Evolutionary conservation across 2,888 invertebrate genomes (phyloP), one percentile per base, ranked within the genome.

Genomic region (Dorcus hopei): DNA sequence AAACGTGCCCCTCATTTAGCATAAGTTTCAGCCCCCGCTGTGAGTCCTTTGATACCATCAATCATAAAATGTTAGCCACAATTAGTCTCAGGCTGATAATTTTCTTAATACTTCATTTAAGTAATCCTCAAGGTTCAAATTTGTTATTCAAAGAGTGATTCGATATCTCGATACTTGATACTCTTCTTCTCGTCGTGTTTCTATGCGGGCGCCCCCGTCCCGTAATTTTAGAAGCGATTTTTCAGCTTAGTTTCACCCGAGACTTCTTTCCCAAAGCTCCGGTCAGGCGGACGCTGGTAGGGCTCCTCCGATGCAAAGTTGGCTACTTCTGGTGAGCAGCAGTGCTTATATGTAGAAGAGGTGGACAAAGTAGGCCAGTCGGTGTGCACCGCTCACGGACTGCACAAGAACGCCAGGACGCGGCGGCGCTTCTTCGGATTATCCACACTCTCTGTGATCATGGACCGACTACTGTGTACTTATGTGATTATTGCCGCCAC

Each of bases 341-440:
- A 45, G 45, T 45, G 45, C 45, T 45, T 45, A 45, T 45, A 39
- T 39, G 51, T 49, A 66, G 68, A 72, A 70, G 72, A 71, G 70
- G 69, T 68, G 68, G 61, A 65, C 66, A 69, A 74, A 74, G 72
- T 74, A 74, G 74, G 74, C 72, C 73, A 74, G 74, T 72, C 69
- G 71, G 71, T 72, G 70, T 66, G 67, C 58, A 66, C 68, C 67
- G 65, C 65, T 63, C 66, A 66, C 64, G 64, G 67, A 63, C 67
- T 66, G 62, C 63, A 49, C 55, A 56, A 41, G 45, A 45, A 45
- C 14, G 45, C 19, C 45, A 45, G 19, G n/a, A 45, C 14, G 14
- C 45, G 14, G 26, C 26, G 26, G 26, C 26, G 26, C 26, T 45
- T 14, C 45, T 45, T 11, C 45, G 45, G 45, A 14, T 45, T 16